Evolutionary conservation across 2,113 vertebrate genomes (phyloP).

Genomic region (Cyprinodon brontotheroides): DNA sequence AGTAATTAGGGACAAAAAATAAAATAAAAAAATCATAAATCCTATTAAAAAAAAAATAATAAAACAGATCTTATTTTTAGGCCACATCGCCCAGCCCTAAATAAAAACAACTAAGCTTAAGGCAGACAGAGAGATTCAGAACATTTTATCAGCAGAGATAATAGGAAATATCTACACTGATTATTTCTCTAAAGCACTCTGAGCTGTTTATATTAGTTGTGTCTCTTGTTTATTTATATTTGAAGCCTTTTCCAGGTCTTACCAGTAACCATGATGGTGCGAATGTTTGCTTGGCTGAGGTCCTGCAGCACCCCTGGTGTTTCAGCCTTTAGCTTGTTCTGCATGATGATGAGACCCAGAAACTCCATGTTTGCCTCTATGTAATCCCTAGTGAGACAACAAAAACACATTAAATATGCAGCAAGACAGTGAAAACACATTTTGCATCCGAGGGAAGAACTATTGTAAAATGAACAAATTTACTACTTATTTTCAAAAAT

Average conservation of each 20-base stretch:
- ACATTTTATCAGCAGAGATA: slow-evolving; percentile 17
- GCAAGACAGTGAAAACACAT: neutral
- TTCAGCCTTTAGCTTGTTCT: slow-evolving; percentile 96
- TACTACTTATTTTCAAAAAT: no score
- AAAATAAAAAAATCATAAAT: no score
- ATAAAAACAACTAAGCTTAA: neutral
- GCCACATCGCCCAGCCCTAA: no score
- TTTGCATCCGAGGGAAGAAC: no score
- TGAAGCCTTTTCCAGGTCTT: slow-evolving; percentile 30
- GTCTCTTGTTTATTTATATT: neutral
- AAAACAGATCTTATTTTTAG: no score
- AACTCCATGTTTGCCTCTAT: slow-evolving; percentile 96
- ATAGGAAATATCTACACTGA: neutral
- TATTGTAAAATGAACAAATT: no score
- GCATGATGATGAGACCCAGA: slow-evolving; percentile 96
- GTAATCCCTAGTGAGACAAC: slow-evolving; percentile 81
- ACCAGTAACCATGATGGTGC: slow-evolving; percentile 99
- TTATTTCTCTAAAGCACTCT: neutral
- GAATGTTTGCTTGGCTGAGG: slow-evolving; percentile 90
- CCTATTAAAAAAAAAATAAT: no score
- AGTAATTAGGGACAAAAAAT: no score
- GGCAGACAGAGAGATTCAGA: neutral
- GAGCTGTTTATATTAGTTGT: neutral
- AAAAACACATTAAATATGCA: neutral
- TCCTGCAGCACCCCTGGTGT: slow-evolving; percentile 90